Percentiles rank a stretch among this genome's conserved stretches.
Conservation (phyloP, 2,797 vertebrate genomes). For the Galago senegalensis region DNA sequence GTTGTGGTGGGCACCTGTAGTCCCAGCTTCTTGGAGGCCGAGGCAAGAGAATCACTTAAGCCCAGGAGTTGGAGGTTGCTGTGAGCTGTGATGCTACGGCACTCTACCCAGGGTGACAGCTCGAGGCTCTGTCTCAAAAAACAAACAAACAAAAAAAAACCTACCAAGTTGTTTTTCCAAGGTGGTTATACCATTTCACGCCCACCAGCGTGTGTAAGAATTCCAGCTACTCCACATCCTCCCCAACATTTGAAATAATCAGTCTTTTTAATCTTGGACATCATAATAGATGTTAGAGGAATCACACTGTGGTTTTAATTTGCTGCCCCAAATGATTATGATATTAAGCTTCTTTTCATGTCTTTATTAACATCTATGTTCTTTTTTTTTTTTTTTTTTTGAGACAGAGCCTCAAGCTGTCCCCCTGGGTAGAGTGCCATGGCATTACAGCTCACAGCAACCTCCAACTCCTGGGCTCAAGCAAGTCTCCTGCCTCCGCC, state of each 20-base stretch:
- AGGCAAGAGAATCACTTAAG: too few species aligned
- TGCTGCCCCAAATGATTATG: not conserved
- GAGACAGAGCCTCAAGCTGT: too few species aligned
- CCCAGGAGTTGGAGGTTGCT: too few species aligned
- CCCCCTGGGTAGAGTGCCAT: too few species aligned
- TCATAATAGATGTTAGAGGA: not conserved
- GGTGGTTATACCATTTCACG: not conserved
- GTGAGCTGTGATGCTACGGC: too few species aligned
- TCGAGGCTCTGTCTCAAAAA: too few species aligned
- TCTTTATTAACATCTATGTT: conserved; percentile 27
- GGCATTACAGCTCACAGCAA: too few species aligned
- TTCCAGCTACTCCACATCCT: not conserved
- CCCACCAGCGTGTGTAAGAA: not conserved
- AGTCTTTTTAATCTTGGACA: not conserved
- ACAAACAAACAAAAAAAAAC: not conserved
- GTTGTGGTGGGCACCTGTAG: too few species aligned
- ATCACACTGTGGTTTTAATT: not conserved
- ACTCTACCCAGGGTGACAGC: too few species aligned
- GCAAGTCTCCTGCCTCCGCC: too few species aligned
- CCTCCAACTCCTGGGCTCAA: too few species aligned
- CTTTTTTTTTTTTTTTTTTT: not conserved
- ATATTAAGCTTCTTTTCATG: not conserved
- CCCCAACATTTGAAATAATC: not conserved
- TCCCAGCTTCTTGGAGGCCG: too few species aligned
- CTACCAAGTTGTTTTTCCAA: not conserved